These are phyloP conservation scores for Hippasteria phrygiana DNA, from an alignment of 53 echinoderm and acorn worm genomes.

Conservation along the genomic window DNA sequence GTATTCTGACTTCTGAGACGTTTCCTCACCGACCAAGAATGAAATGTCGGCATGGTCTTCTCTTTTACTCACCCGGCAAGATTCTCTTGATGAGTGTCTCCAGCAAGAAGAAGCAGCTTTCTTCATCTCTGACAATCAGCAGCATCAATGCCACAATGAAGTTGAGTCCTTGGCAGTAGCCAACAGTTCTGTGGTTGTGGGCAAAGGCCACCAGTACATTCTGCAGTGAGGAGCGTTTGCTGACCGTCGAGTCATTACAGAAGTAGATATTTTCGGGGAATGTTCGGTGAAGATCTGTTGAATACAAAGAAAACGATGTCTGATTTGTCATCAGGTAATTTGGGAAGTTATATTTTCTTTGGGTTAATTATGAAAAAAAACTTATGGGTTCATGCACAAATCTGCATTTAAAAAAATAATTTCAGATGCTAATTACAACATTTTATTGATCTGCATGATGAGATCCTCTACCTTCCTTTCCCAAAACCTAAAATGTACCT, in stretches of 20 bases:
- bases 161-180: slow-evolving; percentile 98
- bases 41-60: not conserved
- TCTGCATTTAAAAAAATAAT: too few relatives aligned
- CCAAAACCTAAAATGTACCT: slow-evolving; percentile 57
- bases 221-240: slow-evolving; percentile 76
- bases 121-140: slow-evolving; percentile 90
- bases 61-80: slow-evolving; percentile 78
- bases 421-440: too few relatives aligned
- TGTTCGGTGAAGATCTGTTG: slow-evolving; percentile 95
- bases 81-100: slow-evolving; percentile 81
- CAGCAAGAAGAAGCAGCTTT: slow-evolving; percentile 92
- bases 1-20: too few relatives aligned
- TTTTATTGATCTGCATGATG: too few relatives aligned
- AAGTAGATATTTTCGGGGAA: slow-evolving; percentile 99
- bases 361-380: too few relatives aligned
- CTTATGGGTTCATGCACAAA: too few relatives aligned
- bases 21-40: not conserved
- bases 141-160: slow-evolving; percentile 94
- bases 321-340: too few relatives aligned
- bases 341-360: too few relatives aligned
- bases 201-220: slow-evolving; percentile 91
- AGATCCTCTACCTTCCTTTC: too few relatives aligned
- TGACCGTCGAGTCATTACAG: slow-evolving; percentile 80
- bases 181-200: slow-evolving; percentile 80
- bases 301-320: not conserved